Percentiles rank a stretch among this genome's conserved stretches.
phyloP scores from a whole-genome alignment of 2,113 vertebrate genomes.

The Potamarius usumacintae region DNA sequence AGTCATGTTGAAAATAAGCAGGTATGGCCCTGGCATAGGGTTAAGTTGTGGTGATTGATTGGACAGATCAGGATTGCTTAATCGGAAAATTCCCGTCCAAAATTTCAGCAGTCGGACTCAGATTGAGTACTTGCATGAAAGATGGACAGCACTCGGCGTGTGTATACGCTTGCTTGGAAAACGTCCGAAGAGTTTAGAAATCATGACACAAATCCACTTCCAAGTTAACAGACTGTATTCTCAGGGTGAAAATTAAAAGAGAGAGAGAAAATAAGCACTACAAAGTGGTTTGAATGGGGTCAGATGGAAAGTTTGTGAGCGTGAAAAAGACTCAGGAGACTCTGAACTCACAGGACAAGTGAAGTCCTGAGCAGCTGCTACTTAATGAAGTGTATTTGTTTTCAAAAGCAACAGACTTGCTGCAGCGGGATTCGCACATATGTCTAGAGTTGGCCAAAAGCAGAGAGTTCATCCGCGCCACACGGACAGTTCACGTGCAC shows the following conservation, averaged over 20 bases:
- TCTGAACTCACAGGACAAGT: conserved; percentile 24
- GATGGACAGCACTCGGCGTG: not conserved
- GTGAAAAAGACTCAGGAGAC: conserved; percentile 34
- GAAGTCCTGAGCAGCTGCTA: conserved; percentile 36
- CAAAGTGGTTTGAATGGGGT: conserved; percentile 18
- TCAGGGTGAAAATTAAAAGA: conserved; percentile 16
- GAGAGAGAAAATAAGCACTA: not conserved
- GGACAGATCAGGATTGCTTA: not conserved
- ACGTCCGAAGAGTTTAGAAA: conserved; percentile 1
- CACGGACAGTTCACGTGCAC: conserved; percentile 15
- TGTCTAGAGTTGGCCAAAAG: conserved; percentile 4
- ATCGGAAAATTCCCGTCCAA: not conserved
- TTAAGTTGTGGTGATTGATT: conserved; percentile 20
- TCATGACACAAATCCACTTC: conserved; percentile 19
- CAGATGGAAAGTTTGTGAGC: conserved; percentile 30
- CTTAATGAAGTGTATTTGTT: conserved; percentile 46
- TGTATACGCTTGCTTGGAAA: not conserved
- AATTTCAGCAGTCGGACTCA: not conserved
- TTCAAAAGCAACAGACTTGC: conserved; percentile 36
- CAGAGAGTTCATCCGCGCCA: not conserved
- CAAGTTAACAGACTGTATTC: conserved; percentile 20
- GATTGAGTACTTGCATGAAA: not conserved
- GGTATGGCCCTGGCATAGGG: not conserved
- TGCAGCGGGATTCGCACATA: conserved; percentile 45
- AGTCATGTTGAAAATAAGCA: conserved; percentile 26